Conservation (phyloP, 2,113 vertebrate genomes). For the Rhineura floridana region DNA sequence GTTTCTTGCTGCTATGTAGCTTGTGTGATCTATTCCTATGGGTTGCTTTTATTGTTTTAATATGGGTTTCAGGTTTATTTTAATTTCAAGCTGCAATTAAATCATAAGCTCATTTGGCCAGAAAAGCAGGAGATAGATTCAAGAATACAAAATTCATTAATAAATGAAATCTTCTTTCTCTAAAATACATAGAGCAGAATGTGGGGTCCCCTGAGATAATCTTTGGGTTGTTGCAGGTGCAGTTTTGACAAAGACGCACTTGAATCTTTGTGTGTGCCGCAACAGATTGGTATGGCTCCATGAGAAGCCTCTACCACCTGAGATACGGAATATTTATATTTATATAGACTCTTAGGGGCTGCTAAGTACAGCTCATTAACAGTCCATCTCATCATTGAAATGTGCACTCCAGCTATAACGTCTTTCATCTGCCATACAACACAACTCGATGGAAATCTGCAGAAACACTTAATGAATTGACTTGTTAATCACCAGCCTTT, state of each 20-base stretch:
- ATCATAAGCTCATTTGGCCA: not conserved
- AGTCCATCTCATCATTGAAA: not conserved
- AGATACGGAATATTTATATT: not conserved
- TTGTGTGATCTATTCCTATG: not conserved
- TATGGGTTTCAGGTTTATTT: not conserved
- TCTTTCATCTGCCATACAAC: not conserved
- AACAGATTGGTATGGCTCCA: not conserved
- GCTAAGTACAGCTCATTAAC: not conserved
- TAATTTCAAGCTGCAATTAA: not conserved
- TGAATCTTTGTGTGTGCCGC: not conserved
- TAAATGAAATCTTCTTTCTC: not conserved
- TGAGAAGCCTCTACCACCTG: not conserved
- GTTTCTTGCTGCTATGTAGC: too few species aligned
- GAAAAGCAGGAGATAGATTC: not conserved
- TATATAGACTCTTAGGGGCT: not conserved
- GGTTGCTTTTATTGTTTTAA: not conserved
- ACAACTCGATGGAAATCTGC: conserved; percentile 6
- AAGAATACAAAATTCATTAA: not conserved
- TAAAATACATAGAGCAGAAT: not conserved
- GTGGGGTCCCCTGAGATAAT: too few species aligned
- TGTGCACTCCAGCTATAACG: not conserved
- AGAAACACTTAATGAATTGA: conserved; percentile 12
- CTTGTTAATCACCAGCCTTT: conserved; percentile 9
- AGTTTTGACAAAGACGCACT: not conserved
- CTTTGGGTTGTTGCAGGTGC: not conserved